Evolutionary conservation across 2,113 vertebrate species (phyloP), one percentile per base, ranked within the genome.

Genomic region (Hippocampus abdominalis): DNA sequence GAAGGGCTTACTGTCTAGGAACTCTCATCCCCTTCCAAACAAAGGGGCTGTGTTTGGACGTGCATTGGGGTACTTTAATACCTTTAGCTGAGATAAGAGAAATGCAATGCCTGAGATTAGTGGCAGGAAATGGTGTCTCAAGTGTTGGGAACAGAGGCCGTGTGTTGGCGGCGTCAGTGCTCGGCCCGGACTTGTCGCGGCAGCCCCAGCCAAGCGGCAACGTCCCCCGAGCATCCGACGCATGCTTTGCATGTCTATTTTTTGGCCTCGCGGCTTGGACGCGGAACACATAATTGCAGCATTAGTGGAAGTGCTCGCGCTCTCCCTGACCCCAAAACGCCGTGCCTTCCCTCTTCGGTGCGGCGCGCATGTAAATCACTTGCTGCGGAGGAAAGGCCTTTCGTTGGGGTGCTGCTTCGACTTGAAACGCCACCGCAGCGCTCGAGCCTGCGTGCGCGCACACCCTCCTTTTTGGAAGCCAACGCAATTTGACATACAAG

Each of bases 111-210:
- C 76, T 40, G 6, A 78, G 84, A 88, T 87, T 84, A 86, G 75
- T 68, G 44, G 40, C 66, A 82, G 85, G 81, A 86, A 84, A 81
- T 67, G 72, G 76, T 76, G 76, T 89, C 79, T 87, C 78, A 62
- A 82, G 81, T 87, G 82, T 86, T 88, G 87, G 84, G 87, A 89
- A 81, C 81, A 82, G 84, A 78, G 81, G 83, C 76, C 75, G 82
- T 32, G 73, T 42, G 82, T 78, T 80, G 80, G 69, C 84, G 64
- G 78, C 72, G 85, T 76, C 75, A 79, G 68, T 74, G 73, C 77
- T 81, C 57, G 62, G 71, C 71, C 67, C 46, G 62, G 72, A 71
- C 75, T 69, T 79, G 77, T 71, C 75, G 77, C 51, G 29, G 53
- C 56, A 46, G 18, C 63, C 23, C 61, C 76, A 70, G 71, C 61